These are phyloP conservation scores for Melospiza georgiana DNA, from an alignment of 2,113 vertebrate species.

Conservation along the genomic window DNA sequence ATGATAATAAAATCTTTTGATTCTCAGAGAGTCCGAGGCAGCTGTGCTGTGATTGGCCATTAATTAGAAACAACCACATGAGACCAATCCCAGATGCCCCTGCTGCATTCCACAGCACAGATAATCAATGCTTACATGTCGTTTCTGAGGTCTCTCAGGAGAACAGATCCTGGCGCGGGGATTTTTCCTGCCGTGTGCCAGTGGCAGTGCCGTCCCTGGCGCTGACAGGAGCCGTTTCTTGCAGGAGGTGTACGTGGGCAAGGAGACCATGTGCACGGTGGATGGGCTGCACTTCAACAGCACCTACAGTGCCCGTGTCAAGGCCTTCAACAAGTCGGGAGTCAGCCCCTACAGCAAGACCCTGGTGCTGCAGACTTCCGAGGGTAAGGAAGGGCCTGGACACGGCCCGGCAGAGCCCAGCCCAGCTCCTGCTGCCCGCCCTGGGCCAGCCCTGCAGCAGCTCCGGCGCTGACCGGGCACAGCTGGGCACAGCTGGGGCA, in stretches of 20 bases:
- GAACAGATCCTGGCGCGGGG: no score
- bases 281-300: slow-evolving; percentile 99
- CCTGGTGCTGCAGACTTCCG: slow-evolving; percentile 94
- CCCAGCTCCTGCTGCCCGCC: slow-evolving; percentile 31
- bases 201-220: background rate
- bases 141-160: no score
- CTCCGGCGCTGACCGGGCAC: background rate
- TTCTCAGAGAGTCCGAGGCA: no score
- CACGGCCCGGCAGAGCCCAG: slow-evolving; percentile 8
- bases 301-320: slow-evolving; percentile 93
- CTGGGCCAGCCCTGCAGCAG: background rate
- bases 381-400: slow-evolving; percentile 81
- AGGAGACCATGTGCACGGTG: slow-evolving; percentile 98
- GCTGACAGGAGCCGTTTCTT: background rate
- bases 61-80: no score
- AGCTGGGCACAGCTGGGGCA: background rate
- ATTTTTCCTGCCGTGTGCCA: no score
- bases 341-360: slow-evolving; percentile 99
- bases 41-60: no score
- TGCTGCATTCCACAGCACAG: no score
- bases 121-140: no score
- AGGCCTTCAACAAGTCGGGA: slow-evolving; percentile 94
- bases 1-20: no score
- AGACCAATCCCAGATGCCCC: no score
- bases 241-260: slow-evolving; percentile 97